A percentile compares a stretch with the other conserved stretches of the same genome.
Evolutionary conservation across 2,113 vertebrate genomes (phyloP).

Genomic region (Tragelaphus imberbis): DNA sequence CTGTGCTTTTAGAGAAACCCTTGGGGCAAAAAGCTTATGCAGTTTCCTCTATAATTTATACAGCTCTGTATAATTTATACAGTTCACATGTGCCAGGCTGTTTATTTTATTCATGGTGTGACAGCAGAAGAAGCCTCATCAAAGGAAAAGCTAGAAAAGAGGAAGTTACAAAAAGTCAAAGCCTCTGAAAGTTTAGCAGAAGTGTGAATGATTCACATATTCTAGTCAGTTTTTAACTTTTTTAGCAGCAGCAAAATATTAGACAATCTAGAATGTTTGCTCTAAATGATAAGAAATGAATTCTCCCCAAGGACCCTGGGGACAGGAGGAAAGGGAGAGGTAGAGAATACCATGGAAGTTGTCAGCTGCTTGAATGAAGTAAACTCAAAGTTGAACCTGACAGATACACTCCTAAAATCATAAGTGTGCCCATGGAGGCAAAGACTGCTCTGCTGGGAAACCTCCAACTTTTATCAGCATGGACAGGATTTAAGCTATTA

Average conservation of each 20-base stretch:
- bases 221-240: constrained; percentile 36
- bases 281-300: constrained; percentile 17
- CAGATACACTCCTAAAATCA: not conserved
- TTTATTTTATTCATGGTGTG: not conserved
- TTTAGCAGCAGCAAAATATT: constrained; percentile 28
- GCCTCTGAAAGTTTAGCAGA: not conserved
- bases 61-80: constrained; percentile 36
- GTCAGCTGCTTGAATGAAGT: not conserved
- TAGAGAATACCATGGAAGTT: not conserved
- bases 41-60: constrained; percentile 43
- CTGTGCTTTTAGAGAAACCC: constrained; percentile 18
- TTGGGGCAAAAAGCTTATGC: not conserved
- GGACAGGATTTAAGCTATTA: not conserved
- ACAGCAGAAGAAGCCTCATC: not conserved
- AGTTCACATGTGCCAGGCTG: not conserved
- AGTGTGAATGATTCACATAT: not conserved
- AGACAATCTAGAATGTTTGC: constrained; percentile 2
- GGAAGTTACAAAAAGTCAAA: not conserved
- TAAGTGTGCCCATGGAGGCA: not conserved
- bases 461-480: not conserved
- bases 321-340: not conserved
- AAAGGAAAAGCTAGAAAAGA: constrained; percentile 4
- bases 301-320: not conserved
- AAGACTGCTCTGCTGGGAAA: not conserved
- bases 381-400: not conserved